Conservation (phyloP, 1,140 invertebrate genomes). For the Listronotus bonariensis region DNA sequence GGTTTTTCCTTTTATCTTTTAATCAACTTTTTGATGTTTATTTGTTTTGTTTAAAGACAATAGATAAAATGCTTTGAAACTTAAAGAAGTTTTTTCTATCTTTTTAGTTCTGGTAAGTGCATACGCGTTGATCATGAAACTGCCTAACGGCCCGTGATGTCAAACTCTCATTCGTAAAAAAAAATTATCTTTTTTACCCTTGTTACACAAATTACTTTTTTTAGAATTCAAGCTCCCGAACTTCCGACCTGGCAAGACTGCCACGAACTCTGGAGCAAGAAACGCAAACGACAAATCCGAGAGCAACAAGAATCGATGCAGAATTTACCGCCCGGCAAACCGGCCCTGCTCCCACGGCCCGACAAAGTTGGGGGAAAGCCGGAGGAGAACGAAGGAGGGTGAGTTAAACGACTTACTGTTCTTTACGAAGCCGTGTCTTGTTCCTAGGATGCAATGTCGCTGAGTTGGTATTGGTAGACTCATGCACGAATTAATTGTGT, state of each 20-base stretch:
- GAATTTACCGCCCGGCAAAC: conserved; percentile 56
- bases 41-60: too few relatives aligned
- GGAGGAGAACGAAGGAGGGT: conserved; percentile 64
- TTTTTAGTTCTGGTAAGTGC: too few relatives aligned
- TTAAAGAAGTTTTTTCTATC: too few relatives aligned
- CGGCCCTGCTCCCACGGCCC: conserved; percentile 45
- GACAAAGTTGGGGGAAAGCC: conserved; percentile 54
- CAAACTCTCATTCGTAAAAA: too few relatives aligned
- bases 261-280: conserved; percentile 99
- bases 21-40: too few relatives aligned
- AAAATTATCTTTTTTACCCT: too few relatives aligned
- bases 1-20: too few relatives aligned
- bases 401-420: conserved; percentile 50
- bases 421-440: conserved; percentile 15
- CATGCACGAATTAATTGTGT: conserved; percentile 12
- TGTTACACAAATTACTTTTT: conserved; percentile 33
- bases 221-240: conserved; percentile 80
- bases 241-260: conserved; percentile 97
- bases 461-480: conserved; percentile 1
- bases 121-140: too few relatives aligned
- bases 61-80: too few relatives aligned
- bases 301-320: conserved; percentile 72
- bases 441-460: conserved; percentile 18
- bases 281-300: conserved; percentile 76
- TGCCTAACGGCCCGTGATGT: too few relatives aligned